These are phyloP conservation scores for Pterostichus niger DNA, from an alignment of 2,888 invertebrate species.

Conservation along the genomic window DNA sequence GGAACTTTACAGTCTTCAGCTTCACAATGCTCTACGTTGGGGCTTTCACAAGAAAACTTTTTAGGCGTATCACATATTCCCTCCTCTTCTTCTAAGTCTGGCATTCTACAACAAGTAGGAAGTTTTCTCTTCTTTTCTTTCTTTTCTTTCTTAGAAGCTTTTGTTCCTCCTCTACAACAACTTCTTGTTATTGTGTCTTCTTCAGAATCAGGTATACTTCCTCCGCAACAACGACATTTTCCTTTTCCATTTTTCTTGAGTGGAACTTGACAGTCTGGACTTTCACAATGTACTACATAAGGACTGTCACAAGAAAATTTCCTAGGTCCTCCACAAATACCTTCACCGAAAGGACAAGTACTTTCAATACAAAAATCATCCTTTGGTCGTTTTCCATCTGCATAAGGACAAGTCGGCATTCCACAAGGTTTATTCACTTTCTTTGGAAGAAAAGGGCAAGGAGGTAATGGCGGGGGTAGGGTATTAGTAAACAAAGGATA, in stretches of 20 bases:
- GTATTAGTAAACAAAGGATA: slow-evolving; percentile 48
- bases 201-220: too few species aligned
- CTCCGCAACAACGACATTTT: too few species aligned
- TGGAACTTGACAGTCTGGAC: slow-evolving; percentile 34
- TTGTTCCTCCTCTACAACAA: background rate
- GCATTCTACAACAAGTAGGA: slow-evolving; percentile 2
- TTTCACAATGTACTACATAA: slow-evolving; percentile 30
- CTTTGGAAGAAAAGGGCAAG: slow-evolving; percentile 49
- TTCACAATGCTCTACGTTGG: background rate
- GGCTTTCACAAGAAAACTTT: background rate
- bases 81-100: background rate
- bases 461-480: slow-evolving; percentile 1
- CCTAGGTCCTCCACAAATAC: slow-evolving; percentile 36
- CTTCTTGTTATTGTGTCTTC: too few species aligned
- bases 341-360: slow-evolving; percentile 34
- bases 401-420: slow-evolving; percentile 22
- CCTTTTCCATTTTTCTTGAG: slow-evolving; percentile 6
- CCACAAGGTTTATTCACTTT: slow-evolving; percentile 9
- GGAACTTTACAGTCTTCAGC: background rate
- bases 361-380: slow-evolving; percentile 51
- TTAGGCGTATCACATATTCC: background rate
- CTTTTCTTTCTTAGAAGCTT: background rate
- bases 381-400: slow-evolving; percentile 4
- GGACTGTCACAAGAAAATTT: slow-evolving; percentile 41
- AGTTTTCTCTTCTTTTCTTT: background rate